Evolutionary conservation across 2,888 invertebrate genomes (phyloP), one percentile per base, ranked within the genome.

Genomic region (Eueremaeus valkanovi): DNA sequence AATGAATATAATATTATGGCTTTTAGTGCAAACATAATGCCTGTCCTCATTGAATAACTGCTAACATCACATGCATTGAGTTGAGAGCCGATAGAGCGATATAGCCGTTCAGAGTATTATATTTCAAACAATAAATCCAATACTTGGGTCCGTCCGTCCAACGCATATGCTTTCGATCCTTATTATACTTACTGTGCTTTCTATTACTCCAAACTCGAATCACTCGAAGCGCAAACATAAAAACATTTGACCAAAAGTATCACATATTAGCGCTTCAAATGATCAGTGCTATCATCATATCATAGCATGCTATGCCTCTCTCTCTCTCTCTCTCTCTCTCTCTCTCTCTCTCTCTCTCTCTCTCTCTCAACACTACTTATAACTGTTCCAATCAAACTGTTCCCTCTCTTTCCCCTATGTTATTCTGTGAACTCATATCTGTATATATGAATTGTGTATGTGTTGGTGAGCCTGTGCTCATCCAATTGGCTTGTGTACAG

Each of bases 191-290:
- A n/a, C n/a, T n/a, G n/a, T 33, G 33, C 63, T 29, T 29, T 27
- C 31, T 63, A 63, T 63, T 63, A 63, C 33, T 63, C 9, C 8
- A 63, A 31, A 13, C 3, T 3, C 5, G 31, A 63, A 63, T 63
- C 31, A 63, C 63, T 63, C n/a, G 18, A 29, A 63, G 63, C 27
- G 27, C 63, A 31, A 63, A 63, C 33, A 63, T 63, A 31, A 63
- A 63, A 31, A 63, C 63, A 63, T 63, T 63, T 63, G 63, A 63
- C 63, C 63, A 63, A 63, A 63, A 63, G 63, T 63, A 63, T 63
- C 63, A 63, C 63, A 63, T 55, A 55, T 63, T 63, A 63, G 63
- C 3, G 66, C 66, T 66, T 36, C 36, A 36, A n/a, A 66, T 36
- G 66, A n/a, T 36, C 36, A n/a, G 2, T 27, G 24, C 58, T 24